Percentiles rank a stretch among this genome's conserved stretches.
Conservation (phyloP, 2,888 invertebrate species). For the Hypselothyrea guttata region DNA sequence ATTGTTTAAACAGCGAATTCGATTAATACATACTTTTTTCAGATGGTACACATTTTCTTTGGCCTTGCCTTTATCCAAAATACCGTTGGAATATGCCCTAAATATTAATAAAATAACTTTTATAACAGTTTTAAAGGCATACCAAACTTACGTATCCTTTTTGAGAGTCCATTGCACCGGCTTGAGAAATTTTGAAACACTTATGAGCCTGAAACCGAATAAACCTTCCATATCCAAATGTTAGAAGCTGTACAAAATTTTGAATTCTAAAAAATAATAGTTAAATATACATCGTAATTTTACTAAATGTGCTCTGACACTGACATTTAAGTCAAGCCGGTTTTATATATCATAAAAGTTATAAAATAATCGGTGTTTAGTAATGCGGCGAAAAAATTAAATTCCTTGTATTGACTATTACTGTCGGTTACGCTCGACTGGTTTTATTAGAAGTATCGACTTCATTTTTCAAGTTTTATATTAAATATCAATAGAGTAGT, state of each 20-base stretch:
- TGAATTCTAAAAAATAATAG: constrained; percentile 1
- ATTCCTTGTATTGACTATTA: no score
- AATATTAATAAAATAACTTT: no score
- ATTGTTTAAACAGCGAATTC: not conserved
- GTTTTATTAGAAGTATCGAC: no score
- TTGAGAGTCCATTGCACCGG: not conserved
- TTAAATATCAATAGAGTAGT: no score
- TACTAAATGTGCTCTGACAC: not conserved
- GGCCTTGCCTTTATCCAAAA: constrained; percentile 39
- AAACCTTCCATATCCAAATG: constrained; percentile 13
- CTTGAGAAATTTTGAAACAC: constrained; percentile 6
- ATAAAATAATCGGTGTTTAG: no score
- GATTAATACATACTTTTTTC: constrained; percentile 15
- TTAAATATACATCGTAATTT: no score
- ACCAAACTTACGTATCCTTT: no score
- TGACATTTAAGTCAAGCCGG: not conserved
- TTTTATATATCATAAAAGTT: no score
- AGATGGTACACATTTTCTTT: constrained; percentile 41
- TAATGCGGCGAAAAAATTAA: no score
- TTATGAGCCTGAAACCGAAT: constrained; percentile 11
- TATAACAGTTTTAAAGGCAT: no score
- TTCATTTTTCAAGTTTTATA: no score
- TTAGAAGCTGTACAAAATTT: not conserved
- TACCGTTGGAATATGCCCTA: constrained; percentile 1
- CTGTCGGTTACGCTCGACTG: no score